A percentile compares a stretch with the other conserved stretches of the same genome.
Conservation (phyloP, 1,140 invertebrate species). For the Bombus picipes region DNA sequence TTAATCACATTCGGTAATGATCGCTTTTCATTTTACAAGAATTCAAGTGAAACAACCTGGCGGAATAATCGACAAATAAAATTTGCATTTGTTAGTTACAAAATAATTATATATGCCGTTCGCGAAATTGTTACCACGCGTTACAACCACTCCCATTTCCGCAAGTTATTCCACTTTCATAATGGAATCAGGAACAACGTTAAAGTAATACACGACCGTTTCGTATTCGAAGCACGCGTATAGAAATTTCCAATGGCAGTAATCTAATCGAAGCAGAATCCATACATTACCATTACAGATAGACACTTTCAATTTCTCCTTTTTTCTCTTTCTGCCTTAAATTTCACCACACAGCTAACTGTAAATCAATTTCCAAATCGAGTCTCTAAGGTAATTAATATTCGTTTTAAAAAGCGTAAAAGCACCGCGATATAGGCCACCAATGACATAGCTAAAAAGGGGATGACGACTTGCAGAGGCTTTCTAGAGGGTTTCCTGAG, state of each 20-base stretch:
- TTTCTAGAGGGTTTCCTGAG: neutral
- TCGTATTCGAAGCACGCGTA: neutral
- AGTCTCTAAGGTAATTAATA: neutral
- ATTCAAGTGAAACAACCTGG: neutral
- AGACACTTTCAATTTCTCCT: neutral
- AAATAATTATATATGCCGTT: neutral
- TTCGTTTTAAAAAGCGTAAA: neutral
- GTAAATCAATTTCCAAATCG: neutral
- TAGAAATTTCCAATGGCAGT: neutral
- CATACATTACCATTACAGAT: neutral
- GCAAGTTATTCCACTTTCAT: neutral
- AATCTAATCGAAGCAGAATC: neutral
- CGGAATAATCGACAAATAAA: neutral
- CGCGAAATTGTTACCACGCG: neutral
- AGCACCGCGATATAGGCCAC: neutral
- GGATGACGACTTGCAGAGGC: neutral
- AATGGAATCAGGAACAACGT: neutral
- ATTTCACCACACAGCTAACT: neutral
- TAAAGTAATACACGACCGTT: neutral
- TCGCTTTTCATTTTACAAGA: neutral
- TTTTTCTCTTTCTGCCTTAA: neutral
- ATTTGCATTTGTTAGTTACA: neutral
- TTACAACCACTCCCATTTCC: neutral
- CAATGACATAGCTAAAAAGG: neutral
- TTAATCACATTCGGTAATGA: constrained; percentile 15